These are phyloP conservation scores for Delphinapterus leucas DNA, from an alignment of 2,113 vertebrate species.

Conservation along the genomic window DNA sequence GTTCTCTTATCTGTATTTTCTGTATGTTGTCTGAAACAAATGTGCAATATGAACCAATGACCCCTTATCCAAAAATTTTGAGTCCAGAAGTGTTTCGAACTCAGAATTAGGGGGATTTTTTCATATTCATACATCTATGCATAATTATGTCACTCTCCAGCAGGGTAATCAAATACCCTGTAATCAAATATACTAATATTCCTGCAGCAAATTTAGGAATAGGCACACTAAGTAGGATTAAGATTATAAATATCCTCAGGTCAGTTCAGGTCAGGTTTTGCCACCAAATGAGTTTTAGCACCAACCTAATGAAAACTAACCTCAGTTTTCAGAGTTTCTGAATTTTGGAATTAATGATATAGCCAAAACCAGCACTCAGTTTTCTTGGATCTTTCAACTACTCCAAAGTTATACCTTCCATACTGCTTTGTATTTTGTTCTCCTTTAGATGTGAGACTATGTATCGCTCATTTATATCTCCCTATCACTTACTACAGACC, in stretches of 20 bases:
- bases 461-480: neutral
- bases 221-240: slow-evolving; percentile 4
- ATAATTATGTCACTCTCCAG: neutral
- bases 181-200: slow-evolving; percentile 41
- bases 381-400: neutral
- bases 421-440: neutral
- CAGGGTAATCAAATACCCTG: neutral
- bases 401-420: neutral
- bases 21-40: neutral
- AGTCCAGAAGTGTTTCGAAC: slow-evolving; percentile 1
- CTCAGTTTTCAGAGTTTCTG: neutral
- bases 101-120: neutral
- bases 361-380: neutral
- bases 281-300: slow-evolving; percentile 33
- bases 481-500: neutral
- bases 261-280: slow-evolving; percentile 42
- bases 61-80: neutral
- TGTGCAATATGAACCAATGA: neutral
- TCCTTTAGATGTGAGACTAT: neutral
- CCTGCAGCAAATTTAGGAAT: slow-evolving; percentile 1
- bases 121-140: neutral
- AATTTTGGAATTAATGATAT: slow-evolving; percentile 25
- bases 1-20: slow-evolving; percentile 24
- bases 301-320: slow-evolving; percentile 28
- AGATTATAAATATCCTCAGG: slow-evolving; percentile 53